Evolutionary conservation across 37 sponge, comb jelly and placozoan genomes (phyloP), one percentile per base, ranked within the genome.

Genomic region (Agelas oroides): DNA sequence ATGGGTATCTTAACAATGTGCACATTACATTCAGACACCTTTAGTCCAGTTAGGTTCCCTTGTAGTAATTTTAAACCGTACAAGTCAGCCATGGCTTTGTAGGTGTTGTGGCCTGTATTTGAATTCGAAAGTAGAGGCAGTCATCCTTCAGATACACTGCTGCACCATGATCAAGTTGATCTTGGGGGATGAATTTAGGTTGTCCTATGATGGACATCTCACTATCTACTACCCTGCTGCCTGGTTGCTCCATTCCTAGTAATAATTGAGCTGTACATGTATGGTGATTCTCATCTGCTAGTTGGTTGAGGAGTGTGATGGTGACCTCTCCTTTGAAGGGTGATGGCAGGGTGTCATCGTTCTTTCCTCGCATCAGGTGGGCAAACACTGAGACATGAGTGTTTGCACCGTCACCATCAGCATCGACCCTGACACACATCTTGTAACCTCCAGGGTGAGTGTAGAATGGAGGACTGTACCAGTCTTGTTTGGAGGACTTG

Each of bases 381-480:
- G 46, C 3, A 46, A 46, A 46, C 46, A 46, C 46, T 46, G 46
- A 46, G 46, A 46, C 8, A 8, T 46, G 46, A 46, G 46, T 46
- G 46, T 8, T 8, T 46, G 3, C 46, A 70, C 37, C 30, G 16
- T 16, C 34, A 34, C 34, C 75, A 52, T 20, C 13, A 14, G 30
- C 52, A 74, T 23, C 53, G 11, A 74, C 75, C 3, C 27, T 1
- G 38, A 74, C 12, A 8, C 53, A 19, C 75, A 76, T 76, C 59
- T 56, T 76, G 77, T 76, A 76, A 19, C 77, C 59, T 54, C 59
- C 34, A 55, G 59, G 59, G 18, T 33, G 19, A 24, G 59, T 76
- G 59, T 76, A 76, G 24, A 76, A 76, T 55, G 58, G 25, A 27
- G 57, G 77, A n/a, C 77, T 76, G 77, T 55, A 55, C 59, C 59